phyloP scores from a whole-genome alignment of 2,888 invertebrate genomes.

The Ormyrus rosae region DNA sequence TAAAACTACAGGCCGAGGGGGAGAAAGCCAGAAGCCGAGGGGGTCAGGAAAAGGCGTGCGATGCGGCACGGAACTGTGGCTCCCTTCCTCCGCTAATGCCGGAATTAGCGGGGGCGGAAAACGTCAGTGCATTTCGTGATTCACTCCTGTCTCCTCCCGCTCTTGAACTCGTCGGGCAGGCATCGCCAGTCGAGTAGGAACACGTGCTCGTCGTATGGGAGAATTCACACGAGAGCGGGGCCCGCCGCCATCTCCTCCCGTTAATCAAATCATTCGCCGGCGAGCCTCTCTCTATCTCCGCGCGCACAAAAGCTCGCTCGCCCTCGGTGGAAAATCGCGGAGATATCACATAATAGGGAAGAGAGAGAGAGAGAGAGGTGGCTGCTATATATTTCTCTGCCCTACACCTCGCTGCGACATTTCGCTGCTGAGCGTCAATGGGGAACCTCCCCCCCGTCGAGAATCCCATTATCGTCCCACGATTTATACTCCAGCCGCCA shows the following conservation, averaged over 20 bases:
- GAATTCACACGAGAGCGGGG: constrained; percentile 68
- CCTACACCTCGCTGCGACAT: constrained; percentile 62
- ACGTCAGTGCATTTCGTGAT: constrained; percentile 54
- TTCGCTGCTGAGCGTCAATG: constrained; percentile 68
- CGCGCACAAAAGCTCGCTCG: constrained; percentile 9
- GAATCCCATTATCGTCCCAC: constrained; percentile 73
- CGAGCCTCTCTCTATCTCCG: constrained; percentile 32
- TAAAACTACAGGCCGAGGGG: too few relatives aligned
- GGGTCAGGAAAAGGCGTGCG: too few relatives aligned
- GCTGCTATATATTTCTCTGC: constrained; percentile 57
- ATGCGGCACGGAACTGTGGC: too few relatives aligned
- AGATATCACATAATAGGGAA: constrained; percentile 20
- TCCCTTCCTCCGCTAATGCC: background rate
- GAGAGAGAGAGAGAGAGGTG: constrained; percentile 7
- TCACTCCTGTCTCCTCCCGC: background rate
- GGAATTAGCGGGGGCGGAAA: constrained; percentile 45
- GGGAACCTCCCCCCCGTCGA: constrained; percentile 70
- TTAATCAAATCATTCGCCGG: constrained; percentile 67
- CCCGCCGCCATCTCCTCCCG: constrained; percentile 50
- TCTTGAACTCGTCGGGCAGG: background rate
- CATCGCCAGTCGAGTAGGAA: constrained; percentile 47
- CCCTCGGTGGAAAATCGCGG: constrained; percentile 1
- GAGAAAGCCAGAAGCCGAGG: too few relatives aligned
- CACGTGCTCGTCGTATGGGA: constrained; percentile 70
- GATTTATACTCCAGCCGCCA: constrained; percentile 63